phyloP scores from a whole-genome alignment of 2,888 invertebrate species.

The Euzetes globulus region DNA sequence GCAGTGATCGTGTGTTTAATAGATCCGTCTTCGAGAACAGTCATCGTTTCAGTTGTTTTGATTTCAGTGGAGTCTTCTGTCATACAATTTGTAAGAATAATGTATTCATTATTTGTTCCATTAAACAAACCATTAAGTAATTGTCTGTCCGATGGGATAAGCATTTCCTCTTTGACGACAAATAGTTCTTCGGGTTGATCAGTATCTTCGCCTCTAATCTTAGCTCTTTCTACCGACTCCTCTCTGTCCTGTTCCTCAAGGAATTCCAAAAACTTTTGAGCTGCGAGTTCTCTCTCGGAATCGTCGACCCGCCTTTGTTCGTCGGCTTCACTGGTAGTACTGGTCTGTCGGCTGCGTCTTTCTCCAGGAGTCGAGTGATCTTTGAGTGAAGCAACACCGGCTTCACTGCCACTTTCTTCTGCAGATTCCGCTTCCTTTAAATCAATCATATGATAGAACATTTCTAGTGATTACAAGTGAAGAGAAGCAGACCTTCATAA shows the following conservation, averaged over 20 bases:
- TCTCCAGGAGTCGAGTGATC: neutral
- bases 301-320: conserved; percentile 19
- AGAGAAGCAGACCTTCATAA: conserved; percentile 57
- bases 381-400: neutral
- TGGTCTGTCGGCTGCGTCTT: conserved; percentile 4
- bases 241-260: conserved; percentile 36
- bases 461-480: neutral
- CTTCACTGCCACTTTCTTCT: conserved; percentile 45
- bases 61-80: conserved; percentile 4
- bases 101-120: too few relatives aligned
- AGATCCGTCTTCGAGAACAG: conserved; percentile 36
- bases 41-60: conserved; percentile 19
- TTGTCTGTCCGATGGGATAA: conserved; percentile 27
- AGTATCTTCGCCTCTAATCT: conserved; percentile 30
- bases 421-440: conserved; percentile 49
- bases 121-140: conserved; percentile 1
- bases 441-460: neutral
- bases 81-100: too few relatives aligned
- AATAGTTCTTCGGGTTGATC: conserved; percentile 30
- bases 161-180: conserved; percentile 34
- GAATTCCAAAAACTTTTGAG: conserved; percentile 35
- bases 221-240: conserved; percentile 36
- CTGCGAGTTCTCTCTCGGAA: conserved; percentile 30
- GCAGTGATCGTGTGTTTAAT: conserved; percentile 37
- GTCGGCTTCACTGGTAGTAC: conserved; percentile 18